phyloP scores from a whole-genome alignment of 1,140 invertebrate genomes.

The Zeugodacus cucurbitae region DNA sequence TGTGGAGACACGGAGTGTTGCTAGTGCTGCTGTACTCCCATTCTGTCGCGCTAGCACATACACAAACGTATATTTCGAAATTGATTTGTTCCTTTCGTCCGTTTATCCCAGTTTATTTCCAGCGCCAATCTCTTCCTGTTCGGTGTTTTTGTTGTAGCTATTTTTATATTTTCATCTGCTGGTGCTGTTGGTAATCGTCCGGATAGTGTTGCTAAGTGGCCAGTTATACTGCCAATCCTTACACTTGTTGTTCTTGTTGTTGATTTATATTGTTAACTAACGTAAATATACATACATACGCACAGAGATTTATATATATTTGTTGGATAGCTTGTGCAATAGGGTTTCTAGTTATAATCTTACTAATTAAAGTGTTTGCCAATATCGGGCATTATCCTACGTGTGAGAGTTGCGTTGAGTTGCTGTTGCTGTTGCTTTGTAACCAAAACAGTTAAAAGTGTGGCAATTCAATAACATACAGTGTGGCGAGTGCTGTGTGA shows the following conservation, averaged over 20 bases:
- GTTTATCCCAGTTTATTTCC: not conserved
- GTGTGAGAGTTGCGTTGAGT: not conserved
- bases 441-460: not conserved
- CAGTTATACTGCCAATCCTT: not conserved
- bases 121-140: not conserved
- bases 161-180: not conserved
- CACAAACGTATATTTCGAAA: not conserved
- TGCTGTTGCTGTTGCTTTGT: not conserved
- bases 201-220: not conserved
- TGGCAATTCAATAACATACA: not conserved
- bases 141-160: not conserved
- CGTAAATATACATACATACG: not conserved
- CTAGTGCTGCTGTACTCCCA: not conserved
- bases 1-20: not conserved
- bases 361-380: not conserved
- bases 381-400: not conserved
- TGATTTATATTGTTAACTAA: not conserved
- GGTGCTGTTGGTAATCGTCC: not conserved
- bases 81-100: not conserved
- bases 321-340: not conserved
- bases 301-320: not conserved
- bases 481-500: no score
- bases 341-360: not conserved
- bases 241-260: not conserved
- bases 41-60: not conserved